phyloP scores from a whole-genome alignment of 2,113 vertebrate genomes.

The Passer montanus region DNA sequence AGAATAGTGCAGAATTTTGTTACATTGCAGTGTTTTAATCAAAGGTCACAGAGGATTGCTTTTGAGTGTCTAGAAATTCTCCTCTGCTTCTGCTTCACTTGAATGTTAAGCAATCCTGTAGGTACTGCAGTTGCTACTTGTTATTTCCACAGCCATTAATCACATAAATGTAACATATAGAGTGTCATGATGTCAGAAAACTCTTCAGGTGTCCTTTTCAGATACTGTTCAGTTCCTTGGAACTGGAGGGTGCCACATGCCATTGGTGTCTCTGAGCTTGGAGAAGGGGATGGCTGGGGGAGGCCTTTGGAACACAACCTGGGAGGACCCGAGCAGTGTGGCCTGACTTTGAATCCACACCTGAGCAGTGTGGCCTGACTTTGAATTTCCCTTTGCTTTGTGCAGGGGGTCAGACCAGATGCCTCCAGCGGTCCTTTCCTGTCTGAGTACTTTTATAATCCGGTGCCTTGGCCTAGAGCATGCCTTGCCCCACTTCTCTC shows the following conservation, averaged over 20 bases:
- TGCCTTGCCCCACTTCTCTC: not conserved
- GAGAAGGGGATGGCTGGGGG: not conserved
- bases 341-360: not conserved
- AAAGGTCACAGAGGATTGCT: not conserved
- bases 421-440: not conserved
- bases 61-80: not conserved
- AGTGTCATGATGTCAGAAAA: not conserved
- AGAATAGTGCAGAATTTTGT: not conserved
- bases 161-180: not conserved
- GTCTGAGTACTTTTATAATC: not conserved
- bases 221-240: not conserved
- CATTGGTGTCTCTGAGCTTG: not conserved
- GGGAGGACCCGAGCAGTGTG: not conserved
- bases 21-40: not conserved
- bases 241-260: rapidly evolving
- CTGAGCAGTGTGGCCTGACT: not conserved
- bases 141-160: not conserved
- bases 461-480: not conserved
- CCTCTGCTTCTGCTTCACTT: not conserved
- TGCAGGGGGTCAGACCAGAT: not conserved
- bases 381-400: not conserved
- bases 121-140: not conserved
- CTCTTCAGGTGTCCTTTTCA: not conserved
- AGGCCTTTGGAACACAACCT: not conserved
- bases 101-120: not conserved